Evolutionary conservation across 1,140 invertebrate genomes (phyloP).

Genomic region (Zaprionus nigranus): DNA sequence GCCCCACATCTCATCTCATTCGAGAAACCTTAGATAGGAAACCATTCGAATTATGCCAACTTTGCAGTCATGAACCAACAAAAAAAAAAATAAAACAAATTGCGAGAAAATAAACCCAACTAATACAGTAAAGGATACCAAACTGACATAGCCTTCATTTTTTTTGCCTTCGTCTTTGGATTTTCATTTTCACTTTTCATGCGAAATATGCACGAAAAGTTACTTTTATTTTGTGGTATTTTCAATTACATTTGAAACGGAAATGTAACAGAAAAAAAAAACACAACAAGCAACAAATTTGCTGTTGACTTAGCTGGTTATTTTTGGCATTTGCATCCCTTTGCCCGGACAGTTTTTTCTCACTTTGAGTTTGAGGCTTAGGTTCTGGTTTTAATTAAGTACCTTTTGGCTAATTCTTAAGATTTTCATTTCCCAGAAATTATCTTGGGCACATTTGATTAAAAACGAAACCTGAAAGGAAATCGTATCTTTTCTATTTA

Average conservation of each 20-base stretch:
- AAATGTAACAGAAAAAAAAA: neutral
- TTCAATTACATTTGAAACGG: conserved; percentile 3
- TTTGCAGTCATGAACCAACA: neutral
- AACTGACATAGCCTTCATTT: neutral
- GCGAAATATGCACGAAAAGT: neutral
- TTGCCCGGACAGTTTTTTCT: neutral
- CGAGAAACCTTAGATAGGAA: neutral
- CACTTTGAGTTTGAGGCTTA: neutral
- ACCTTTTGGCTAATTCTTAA: neutral
- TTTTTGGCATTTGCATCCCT: neutral
- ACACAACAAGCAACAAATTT: neutral
- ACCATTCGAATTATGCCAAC: neutral
- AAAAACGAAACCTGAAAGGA: neutral
- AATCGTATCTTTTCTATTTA: neutral
- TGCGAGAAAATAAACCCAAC: neutral
- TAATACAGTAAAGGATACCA: neutral
- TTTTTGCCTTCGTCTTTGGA: neutral
- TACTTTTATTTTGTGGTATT: neutral
- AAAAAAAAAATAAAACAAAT: neutral
- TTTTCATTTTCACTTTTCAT: neutral
- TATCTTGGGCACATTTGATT: neutral
- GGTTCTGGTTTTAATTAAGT: conserved; percentile 1
- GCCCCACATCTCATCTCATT: neutral
- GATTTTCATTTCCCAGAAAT: neutral
- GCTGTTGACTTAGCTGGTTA: neutral